Base-by-base conservation (phyloP, 2,797 vertebrate species). In the Pangasius macronema region DNA sequence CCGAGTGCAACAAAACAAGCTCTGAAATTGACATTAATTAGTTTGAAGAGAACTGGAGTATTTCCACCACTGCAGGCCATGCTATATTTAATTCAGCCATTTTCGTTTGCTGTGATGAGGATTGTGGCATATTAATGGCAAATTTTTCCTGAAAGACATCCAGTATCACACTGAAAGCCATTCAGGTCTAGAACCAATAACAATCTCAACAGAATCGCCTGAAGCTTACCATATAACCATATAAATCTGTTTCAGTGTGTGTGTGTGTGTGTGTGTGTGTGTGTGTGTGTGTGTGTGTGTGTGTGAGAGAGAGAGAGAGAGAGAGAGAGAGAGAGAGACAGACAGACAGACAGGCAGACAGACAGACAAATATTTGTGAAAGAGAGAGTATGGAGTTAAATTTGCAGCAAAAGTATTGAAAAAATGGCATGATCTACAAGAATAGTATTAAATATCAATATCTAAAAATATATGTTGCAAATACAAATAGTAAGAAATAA, bases 61-160 rank as follows among this genome's bases (percentile, higher is more conserved):
- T 57, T 75, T 75, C 67, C 83, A 84, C 24, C 13, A 75, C 70
- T 16, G 20, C 42, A 7, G 61, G 61, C 8, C 24, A 13, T 83
- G 39, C 63, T 24, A 7, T 51, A 83, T 83, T 73, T 46, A 33
- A 84, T 51, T 83, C 81, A 67, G 11, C 81, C 61, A 67, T 83
- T 83, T 67, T 83, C 18, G 2, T 63, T 83, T 67, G n/a, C 42
- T 83, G 42, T 83, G 81, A 83, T 83, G 81, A 67, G 61, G 24
- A 83, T n/a, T 83, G 81, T 83, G 81, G 42, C 81, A 83, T 46
- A n/a, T 59, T 61, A 73, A 85, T 59, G 84, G 70, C 10, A 7
- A 63, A 33, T 85, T 85, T 76, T 73, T 85, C 53, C 57, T 76
- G 70, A 59, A 49, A 63, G 72, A 68, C 57, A 75, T 63, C 24